Conservation (phyloP, 2,797 vertebrate species). For the Vipera ursinii region DNA sequence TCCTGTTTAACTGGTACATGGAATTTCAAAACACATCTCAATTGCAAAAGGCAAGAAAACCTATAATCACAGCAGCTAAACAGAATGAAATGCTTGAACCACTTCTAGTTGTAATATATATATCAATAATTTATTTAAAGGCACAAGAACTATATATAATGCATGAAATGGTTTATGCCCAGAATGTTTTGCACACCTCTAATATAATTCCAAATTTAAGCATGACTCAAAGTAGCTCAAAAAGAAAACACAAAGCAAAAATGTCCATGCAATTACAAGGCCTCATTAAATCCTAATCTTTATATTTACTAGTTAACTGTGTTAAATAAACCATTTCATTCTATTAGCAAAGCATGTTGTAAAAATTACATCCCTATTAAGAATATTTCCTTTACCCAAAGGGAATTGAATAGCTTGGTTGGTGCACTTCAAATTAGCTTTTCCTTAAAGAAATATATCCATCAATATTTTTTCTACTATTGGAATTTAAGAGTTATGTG, state of each 20-base stretch:
- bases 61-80: not conserved
- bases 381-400: not conserved
- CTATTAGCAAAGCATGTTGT: slow-evolving; percentile 1
- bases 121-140: not conserved
- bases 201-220: not conserved
- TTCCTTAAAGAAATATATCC: not conserved
- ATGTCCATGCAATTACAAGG: not conserved
- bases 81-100: not conserved
- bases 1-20: not conserved
- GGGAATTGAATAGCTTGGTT: not conserved
- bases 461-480: not conserved
- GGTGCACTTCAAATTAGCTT: slow-evolving; percentile 14
- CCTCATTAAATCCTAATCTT: not conserved
- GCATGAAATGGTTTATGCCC: not conserved
- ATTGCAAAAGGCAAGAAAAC: not conserved
- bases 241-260: slow-evolving; percentile 3
- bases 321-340: slow-evolving; percentile 42
- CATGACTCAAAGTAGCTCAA: rapidly evolving
- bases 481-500: not conserved
- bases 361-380: slow-evolving; percentile 10
- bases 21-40: not conserved
- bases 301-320: slow-evolving; percentile 25
- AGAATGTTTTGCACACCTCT: not conserved
- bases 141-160: not conserved
- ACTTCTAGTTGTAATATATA: not conserved